These are phyloP conservation scores for Sinocyclocheilus rhinocerous DNA, from an alignment of 2,113 vertebrate genomes.

Conservation along the genomic window DNA sequence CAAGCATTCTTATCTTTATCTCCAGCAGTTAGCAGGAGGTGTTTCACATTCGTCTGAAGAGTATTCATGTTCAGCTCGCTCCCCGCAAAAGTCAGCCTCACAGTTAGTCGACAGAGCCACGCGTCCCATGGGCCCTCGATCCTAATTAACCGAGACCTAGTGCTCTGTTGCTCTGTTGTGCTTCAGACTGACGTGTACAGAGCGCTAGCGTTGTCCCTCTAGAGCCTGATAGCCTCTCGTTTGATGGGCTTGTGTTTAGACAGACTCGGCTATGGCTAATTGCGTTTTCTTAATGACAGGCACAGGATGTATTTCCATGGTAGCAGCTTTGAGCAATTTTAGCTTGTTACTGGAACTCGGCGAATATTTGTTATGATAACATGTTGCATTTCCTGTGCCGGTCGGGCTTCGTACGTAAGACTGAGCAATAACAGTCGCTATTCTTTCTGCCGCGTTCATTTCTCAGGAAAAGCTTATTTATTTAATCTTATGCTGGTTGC, in stretches of 20 bases:
- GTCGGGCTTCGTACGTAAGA: slow-evolving; percentile 18
- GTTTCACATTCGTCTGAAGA: slow-evolving; percentile 1
- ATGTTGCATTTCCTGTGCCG: slow-evolving; percentile 27
- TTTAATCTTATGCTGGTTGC: background rate
- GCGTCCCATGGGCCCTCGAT: slow-evolving; percentile 5
- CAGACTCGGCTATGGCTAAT: slow-evolving; percentile 39
- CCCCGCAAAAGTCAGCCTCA: background rate
- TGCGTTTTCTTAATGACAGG: slow-evolving; percentile 40
- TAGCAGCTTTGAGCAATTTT: slow-evolving; percentile 46
- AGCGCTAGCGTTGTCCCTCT: background rate
- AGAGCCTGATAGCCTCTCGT: slow-evolving; percentile 17
- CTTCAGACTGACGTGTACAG: background rate
- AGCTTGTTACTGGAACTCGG: slow-evolving; percentile 41
- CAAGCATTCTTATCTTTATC: background rate
- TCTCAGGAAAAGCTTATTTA: slow-evolving; percentile 26
- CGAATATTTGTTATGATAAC: slow-evolving; percentile 32
- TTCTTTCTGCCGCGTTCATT: slow-evolving; percentile 10
- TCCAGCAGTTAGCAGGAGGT: slow-evolving; percentile 17
- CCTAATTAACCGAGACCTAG: slow-evolving; percentile 26
- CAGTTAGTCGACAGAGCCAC: background rate
- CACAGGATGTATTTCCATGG: slow-evolving; percentile 48
- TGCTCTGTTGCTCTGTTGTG: slow-evolving; percentile 5
- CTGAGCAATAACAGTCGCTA: background rate
- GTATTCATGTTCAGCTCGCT: background rate
- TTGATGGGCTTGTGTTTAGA: slow-evolving; percentile 15